Percentiles rank a stretch among this genome's conserved stretches.
Evolutionary conservation across 2,888 invertebrate species (phyloP).

Genomic region (Conchocele bisecta): DNA sequence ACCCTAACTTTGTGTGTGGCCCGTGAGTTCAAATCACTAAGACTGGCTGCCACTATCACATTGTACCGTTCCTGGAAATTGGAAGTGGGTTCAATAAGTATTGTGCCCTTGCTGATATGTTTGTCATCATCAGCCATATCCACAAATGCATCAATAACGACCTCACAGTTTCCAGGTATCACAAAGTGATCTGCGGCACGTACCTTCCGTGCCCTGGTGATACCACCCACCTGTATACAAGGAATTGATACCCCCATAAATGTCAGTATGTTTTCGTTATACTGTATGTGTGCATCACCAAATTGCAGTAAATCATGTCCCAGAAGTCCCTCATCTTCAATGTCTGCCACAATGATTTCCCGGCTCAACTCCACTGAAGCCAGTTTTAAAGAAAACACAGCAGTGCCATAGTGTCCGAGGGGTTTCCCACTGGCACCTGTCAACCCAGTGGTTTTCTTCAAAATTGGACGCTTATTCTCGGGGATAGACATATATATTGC

Average conservation of each 20-base stretch:
- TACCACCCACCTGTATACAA: background rate
- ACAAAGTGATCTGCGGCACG: background rate
- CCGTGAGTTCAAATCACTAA: too few species aligned
- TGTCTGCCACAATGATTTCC: slow-evolving; percentile 9
- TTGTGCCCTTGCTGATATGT: too few species aligned
- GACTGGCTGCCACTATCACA: too few species aligned
- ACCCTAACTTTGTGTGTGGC: too few species aligned
- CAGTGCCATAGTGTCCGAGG: background rate
- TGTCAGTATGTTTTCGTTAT: background rate
- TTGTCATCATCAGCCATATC: slow-evolving; percentile 4
- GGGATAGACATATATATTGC: slow-evolving; percentile 11
- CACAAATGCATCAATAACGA: slow-evolving; percentile 1
- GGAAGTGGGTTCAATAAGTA: too few species aligned
- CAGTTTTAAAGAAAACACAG: background rate
- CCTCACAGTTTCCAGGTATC: slow-evolving; percentile 5
- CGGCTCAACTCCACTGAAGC: background rate
- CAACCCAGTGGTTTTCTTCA: background rate
- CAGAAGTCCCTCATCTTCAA: slow-evolving; percentile 17
- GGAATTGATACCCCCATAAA: slow-evolving; percentile 5
- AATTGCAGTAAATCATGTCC: slow-evolving; percentile 9
- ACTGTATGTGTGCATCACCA: slow-evolving; percentile 10
- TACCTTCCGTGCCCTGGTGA: background rate
- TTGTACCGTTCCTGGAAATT: too few species aligned
- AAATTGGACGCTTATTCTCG: background rate
- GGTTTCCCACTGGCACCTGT: slow-evolving; percentile 10